Percentiles rank a stretch among this genome's conserved stretches.
phyloP scores from a whole-genome alignment of 2,113 vertebrate species.

The Aix galericulata region DNA sequence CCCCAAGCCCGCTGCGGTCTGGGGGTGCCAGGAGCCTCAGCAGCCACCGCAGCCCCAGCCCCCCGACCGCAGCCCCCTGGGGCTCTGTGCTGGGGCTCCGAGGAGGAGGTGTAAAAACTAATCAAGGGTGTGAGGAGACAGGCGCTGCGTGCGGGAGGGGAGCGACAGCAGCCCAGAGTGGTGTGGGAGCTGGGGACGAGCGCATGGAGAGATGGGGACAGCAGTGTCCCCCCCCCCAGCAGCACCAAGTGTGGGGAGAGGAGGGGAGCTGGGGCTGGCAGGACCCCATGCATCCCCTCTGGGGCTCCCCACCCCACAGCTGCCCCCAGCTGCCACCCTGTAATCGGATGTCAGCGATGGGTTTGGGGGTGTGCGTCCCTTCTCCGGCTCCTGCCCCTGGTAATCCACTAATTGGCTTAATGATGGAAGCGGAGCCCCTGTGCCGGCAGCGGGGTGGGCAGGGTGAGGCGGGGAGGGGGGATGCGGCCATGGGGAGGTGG shows the following conservation, averaged over 20 bases:
- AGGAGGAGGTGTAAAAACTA: neutral
- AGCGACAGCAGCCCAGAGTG: accelerated
- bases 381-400: accelerated
- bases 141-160: neutral
- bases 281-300: neutral
- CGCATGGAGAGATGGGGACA: neutral
- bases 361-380: neutral
- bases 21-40: neutral
- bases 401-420: neutral
- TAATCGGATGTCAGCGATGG: neutral
- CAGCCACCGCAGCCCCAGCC: accelerated
- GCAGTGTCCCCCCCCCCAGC: neutral
- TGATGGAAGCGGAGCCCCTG: neutral
- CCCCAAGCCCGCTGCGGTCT: accelerated
- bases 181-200: neutral
- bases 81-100: neutral
- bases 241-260: neutral
- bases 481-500: neutral
- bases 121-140: neutral
- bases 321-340: accelerated
- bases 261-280: neutral
- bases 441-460: neutral
- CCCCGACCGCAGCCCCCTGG: accelerated
- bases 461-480: accelerated
- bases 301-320: neutral